A percentile compares a stretch with the other conserved stretches of the same genome.
These are phyloP conservation scores for Dallia pectoralis DNA, from an alignment of 2,797 vertebrate genomes.

Conservation along the genomic window DNA sequence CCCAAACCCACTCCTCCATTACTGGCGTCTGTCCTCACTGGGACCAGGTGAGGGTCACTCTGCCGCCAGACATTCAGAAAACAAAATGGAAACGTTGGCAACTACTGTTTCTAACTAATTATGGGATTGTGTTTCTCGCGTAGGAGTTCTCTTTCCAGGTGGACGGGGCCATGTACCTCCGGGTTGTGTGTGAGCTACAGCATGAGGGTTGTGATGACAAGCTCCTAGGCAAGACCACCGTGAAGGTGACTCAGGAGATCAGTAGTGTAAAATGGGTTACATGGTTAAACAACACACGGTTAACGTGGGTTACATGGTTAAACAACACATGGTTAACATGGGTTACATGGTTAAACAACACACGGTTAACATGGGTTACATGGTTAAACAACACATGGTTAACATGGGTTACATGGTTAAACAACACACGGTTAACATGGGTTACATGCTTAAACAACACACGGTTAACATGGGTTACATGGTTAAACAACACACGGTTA, in stretches of 20 bases:
- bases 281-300: no score
- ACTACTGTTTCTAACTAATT: neutral
- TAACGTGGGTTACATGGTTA: no score
- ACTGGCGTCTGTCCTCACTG: constrained; percentile 66
- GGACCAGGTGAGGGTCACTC: constrained; percentile 67
- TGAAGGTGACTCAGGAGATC: constrained; percentile 52
- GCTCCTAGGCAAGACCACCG: constrained; percentile 59
- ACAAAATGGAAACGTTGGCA: neutral
- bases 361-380: no score
- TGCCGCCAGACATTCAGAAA: neutral
- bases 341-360: no score
- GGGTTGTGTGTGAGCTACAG: constrained; percentile 67
- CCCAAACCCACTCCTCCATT: constrained; percentile 69
- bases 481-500: no score
- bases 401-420: no score
- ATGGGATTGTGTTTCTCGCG: neutral
- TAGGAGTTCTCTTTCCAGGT: constrained; percentile 76
- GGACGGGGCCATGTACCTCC: constrained; percentile 66
- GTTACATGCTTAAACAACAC: no score
- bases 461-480: no score
- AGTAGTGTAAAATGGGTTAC: no score
- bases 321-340: no score
- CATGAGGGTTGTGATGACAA: constrained; percentile 34
- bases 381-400: no score
- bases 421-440: no score